phyloP scores from a whole-genome alignment of 1,140 invertebrate species.

The Atta cephalotes region DNA sequence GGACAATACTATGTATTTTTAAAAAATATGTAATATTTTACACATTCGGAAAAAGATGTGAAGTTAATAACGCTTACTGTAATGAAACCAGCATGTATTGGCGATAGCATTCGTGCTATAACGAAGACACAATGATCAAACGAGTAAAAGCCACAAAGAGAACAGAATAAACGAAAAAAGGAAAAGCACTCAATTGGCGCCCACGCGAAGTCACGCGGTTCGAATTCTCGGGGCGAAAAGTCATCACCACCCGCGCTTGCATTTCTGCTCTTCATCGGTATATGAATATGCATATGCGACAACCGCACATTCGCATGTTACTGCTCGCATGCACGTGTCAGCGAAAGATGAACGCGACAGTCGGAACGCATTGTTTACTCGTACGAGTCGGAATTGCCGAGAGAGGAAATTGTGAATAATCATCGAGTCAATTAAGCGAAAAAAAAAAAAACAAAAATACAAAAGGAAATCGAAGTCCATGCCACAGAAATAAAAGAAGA shows the following conservation, averaged over 20 bases:
- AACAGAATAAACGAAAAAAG: background rate
- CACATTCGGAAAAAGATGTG: background rate
- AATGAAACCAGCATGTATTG: background rate
- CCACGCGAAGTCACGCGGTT: slow-evolving; percentile 28
- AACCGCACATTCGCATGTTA: background rate
- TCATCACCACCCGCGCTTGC: slow-evolving; percentile 27
- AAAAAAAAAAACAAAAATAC: background rate
- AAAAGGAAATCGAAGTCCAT: background rate
- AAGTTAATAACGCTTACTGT: background rate
- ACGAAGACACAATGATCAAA: slow-evolving; percentile 2
- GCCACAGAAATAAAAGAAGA: background rate
- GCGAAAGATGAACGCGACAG: slow-evolving; percentile 2
- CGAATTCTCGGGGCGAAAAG: slow-evolving; percentile 20
- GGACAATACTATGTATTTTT: background rate
- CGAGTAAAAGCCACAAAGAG: slow-evolving; percentile 10
- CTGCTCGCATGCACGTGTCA: slow-evolving; percentile 17
- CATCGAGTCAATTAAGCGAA: background rate
- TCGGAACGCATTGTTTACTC: slow-evolving; percentile 29
- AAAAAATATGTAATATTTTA: background rate
- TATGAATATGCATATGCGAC: slow-evolving; percentile 25
- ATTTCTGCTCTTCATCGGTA: slow-evolving; percentile 5
- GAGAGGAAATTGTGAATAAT: slow-evolving; percentile 28
- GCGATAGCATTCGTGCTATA: background rate
- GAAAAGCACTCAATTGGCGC: slow-evolving; percentile 26
- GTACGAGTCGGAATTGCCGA: background rate